phyloP scores from a whole-genome alignment of 2,888 invertebrate genomes.

The Tryphoninae sp. region DNA sequence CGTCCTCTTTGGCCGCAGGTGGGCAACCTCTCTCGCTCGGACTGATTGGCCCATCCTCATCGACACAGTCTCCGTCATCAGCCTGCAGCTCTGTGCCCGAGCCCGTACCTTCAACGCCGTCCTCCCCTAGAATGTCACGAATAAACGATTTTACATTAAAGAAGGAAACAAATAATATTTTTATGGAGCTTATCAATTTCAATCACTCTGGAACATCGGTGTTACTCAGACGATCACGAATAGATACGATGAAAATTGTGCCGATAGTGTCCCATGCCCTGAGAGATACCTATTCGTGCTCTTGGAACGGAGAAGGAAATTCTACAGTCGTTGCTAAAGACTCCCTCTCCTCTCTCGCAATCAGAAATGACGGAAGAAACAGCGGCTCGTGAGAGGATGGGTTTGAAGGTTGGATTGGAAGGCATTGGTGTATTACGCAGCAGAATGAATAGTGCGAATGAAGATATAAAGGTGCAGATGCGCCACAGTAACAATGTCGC shows the following conservation, averaged over 20 bases:
- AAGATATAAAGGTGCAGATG: slow-evolving; percentile 76
- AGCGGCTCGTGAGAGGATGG: slow-evolving; percentile 49
- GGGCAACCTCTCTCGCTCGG: slow-evolving; percentile 81
- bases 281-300: slow-evolving; percentile 37
- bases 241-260: slow-evolving; percentile 34
- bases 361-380: slow-evolving; percentile 60
- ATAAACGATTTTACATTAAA: slow-evolving; percentile 35
- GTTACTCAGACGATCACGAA: slow-evolving; percentile 35
- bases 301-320: slow-evolving; percentile 49
- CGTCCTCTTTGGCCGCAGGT: slow-evolving; percentile 81
- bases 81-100: slow-evolving; percentile 81
- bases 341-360: slow-evolving; percentile 44
- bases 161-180: not conserved
- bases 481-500: slow-evolving; percentile 74
- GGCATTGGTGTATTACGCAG: slow-evolving; percentile 51
- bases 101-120: slow-evolving; percentile 79
- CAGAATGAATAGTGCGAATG: slow-evolving; percentile 56
- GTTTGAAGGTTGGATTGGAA: slow-evolving; percentile 45
- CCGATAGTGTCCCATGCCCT: slow-evolving; percentile 11
- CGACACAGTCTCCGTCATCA: slow-evolving; percentile 84
- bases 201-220: slow-evolving; percentile 41
- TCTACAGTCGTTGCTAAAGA: slow-evolving; percentile 41
- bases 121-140: slow-evolving; percentile 83
- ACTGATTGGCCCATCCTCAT: slow-evolving; percentile 84
- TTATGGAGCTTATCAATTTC: slow-evolving; percentile 18